Percentiles rank a stretch among this genome's conserved stretches.
These are phyloP conservation scores for Nymphalis io DNA, from an alignment of 1,140 invertebrate genomes.

Conservation along the genomic window DNA sequence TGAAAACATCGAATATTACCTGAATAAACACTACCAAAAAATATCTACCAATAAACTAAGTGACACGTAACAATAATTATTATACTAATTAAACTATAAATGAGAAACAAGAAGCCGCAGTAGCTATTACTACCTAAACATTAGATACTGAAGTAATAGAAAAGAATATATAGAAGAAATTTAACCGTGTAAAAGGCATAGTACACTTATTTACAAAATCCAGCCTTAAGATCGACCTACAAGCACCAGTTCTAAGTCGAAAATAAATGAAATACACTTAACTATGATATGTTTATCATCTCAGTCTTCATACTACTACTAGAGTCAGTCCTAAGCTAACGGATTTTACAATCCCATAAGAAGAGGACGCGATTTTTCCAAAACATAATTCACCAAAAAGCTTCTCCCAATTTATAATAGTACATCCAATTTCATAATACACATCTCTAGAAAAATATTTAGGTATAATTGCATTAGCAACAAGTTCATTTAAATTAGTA, in stretches of 20 bases:
- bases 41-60: neutral
- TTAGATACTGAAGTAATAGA: constrained; percentile 29
- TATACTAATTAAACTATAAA: constrained; percentile 7
- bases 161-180: constrained; percentile 50
- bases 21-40: neutral
- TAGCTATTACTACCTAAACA: constrained; percentile 9
- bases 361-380: constrained; percentile 77
- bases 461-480: constrained; percentile 75
- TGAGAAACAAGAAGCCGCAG: constrained; percentile 4
- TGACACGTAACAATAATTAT: neutral
- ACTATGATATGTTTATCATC: constrained; percentile 77
- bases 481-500: constrained; percentile 75
- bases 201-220: constrained; percentile 78
- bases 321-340: constrained; percentile 77
- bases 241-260: constrained; percentile 80
- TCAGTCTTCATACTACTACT: constrained; percentile 80
- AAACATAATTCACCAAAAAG: constrained; percentile 73
- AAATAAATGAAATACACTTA: constrained; percentile 76
- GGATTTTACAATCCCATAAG: constrained; percentile 77
- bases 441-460: constrained; percentile 81
- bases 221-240: constrained; percentile 79
- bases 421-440: constrained; percentile 71
- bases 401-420: constrained; percentile 60
- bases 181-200: constrained; percentile 75
- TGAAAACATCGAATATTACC: neutral